Evolutionary conservation across 2,888 invertebrate species (phyloP).

Genomic region (Parnassius orleans): DNA sequence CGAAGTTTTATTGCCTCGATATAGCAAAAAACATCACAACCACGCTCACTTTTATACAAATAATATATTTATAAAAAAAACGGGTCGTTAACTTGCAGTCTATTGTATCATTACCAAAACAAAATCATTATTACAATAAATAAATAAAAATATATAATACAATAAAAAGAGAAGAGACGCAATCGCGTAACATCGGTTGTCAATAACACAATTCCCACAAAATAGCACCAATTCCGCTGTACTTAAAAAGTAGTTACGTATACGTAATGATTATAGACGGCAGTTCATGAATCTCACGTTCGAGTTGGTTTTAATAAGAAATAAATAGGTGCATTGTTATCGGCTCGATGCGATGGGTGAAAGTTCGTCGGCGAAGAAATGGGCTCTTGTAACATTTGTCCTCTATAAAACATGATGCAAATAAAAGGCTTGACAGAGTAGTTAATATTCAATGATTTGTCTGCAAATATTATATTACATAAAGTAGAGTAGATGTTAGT

Average conservation of each 20-base stretch:
- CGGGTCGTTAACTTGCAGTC: background rate
- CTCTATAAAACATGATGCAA: constrained; percentile 35
- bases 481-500: no score
- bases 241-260: constrained; percentile 32
- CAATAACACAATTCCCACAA: constrained; percentile 40
- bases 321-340: constrained; percentile 46
- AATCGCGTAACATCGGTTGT: constrained; percentile 27
- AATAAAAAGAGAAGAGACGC: background rate
- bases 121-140: constrained; percentile 3
- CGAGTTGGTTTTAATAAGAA: constrained; percentile 36
- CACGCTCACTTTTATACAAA: background rate
- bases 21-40: background rate
- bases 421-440: constrained; percentile 7
- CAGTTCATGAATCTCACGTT: constrained; percentile 54
- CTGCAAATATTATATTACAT: background rate
- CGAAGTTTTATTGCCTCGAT: constrained; percentile 1
- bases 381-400: constrained; percentile 32
- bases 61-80: background rate
- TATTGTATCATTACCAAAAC: constrained; percentile 8
- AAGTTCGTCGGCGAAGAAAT: constrained; percentile 55
- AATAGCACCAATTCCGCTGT: constrained; percentile 29
- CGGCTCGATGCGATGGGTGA: constrained; percentile 63
- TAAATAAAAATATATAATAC: background rate
- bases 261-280: constrained; percentile 39
- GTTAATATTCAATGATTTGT: constrained; percentile 9